Evolutionary conservation across 2,113 vertebrate species (phyloP), one percentile per base, ranked within the genome.

Genomic region (Lepus europaeus): DNA sequence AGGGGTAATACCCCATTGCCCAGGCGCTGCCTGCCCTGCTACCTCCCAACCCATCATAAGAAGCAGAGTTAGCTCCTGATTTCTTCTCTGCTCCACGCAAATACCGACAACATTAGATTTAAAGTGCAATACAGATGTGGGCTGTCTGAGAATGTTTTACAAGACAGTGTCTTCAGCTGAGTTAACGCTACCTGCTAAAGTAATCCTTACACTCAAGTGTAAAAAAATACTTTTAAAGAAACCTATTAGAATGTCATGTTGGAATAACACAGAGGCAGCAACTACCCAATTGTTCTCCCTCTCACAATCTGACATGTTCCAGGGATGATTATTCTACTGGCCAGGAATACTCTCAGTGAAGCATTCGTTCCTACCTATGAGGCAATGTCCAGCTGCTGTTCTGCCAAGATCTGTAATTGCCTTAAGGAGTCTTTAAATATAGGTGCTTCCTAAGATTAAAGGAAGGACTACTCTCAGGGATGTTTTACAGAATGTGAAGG

Each of bases 171-270:
- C 64, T 82, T 74, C 72, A 0, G 0, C 20, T 45, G 1, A 80
- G 56, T 83, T 22, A 33, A 45, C 19, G 61, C 25, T 29, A n/a
- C 19, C 6, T 49, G 51, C 36, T 70, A 25, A 87, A 81, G 80
- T 59, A 79, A 87, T 39, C 19, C 45, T 63, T 36, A 25, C 36
- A 53, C 14, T 68, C 36, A 73, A 27, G 23, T 56, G 64, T 64
- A 95, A 64, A 22, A 90, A 74, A n/a, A 51, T 16, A 45, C 14
- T 85, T 91, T 76, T 49, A 73, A 13, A 70, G 53, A 91, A 89
- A 89, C 51, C 19, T 51, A 39, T 72, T 9, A 76, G 77, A 78
- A 63, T 23, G 29, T 14, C 56, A 72, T 6, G 69, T 0, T 77
- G 3, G 33, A 73, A 49, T 25, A 66, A 70, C 22, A 79, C 3